Evolutionary conservation across 2,797 vertebrate species (phyloP), one percentile per base, ranked within the genome.

Genomic region (Tenualosa ilisha): DNA sequence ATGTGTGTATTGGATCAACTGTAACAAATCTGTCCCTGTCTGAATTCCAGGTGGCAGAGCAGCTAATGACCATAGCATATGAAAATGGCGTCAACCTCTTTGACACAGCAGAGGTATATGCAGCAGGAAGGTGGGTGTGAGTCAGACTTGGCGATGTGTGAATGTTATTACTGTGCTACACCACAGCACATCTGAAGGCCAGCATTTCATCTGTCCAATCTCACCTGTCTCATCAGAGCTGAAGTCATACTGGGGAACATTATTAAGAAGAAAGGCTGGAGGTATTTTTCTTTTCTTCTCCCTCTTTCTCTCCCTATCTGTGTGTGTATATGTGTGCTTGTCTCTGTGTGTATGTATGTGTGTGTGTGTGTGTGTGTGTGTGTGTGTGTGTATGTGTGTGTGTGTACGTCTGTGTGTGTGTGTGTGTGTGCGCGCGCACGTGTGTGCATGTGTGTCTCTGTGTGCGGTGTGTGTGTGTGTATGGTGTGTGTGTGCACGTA

Each of bases 41-140:
- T 79, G 43, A 43, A 79, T 79, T 46, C 17, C 72, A 79, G 72
- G 72, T 79, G 40, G 72, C 97, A 53, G 97, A 98, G 89, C 96
- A 97, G 92, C 91, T 98, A 87, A 97, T 98, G 97, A 97, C 97
- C 0, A 98, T 98, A 6, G 97, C 97, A 15, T 98, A 98, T 1
- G 97, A 98, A 82, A 96, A 94, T 12, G 97, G 97, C 81, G 96
- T 98, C 86, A 98, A 98, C 92, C 94, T 98, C 88, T 98, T 98
- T 51, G 97, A 98, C 90, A 98, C 97, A 0, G 97, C 97, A 0
- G 97, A 98, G 37, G 72, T 79, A 40, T 79, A 95, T 24, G 94
- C 95, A 3, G 93, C 93, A 1, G 95, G 95, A 90, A 94, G 94
- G 95, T 95, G 86, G 84, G 93, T 92, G 37, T 65, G 59, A 43